Conservation (phyloP, 2,797 vertebrate species). For the Lepus townsendii region DNA sequence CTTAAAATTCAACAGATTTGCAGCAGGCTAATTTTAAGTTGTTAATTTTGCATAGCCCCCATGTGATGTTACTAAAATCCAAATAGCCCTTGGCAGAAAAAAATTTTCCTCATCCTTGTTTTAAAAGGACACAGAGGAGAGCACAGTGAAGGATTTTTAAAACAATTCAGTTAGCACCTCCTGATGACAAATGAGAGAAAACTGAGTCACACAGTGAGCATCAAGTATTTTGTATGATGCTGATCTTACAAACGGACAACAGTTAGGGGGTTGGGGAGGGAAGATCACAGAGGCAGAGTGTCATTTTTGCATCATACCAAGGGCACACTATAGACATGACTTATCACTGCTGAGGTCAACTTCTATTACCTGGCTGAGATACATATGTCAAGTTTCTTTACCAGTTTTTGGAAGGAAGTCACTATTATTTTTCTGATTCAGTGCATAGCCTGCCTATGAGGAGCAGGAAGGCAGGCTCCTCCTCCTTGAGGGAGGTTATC, state of each 20-base stretch:
- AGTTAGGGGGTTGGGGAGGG: not conserved
- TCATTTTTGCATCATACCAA: not conserved
- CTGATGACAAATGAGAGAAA: no score
- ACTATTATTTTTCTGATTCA: not conserved
- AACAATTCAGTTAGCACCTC: no score
- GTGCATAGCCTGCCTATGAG: not conserved
- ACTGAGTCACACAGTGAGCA: no score
- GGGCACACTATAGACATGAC: not conserved
- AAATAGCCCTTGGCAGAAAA: no score
- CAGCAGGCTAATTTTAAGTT: no score
- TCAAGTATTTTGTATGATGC: not conserved
- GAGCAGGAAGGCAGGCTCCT: not conserved
- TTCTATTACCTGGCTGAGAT: not conserved
- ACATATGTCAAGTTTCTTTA: not conserved
- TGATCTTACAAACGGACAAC: not conserved
- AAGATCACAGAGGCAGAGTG: conserved; percentile 12
- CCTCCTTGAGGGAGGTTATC: not conserved
- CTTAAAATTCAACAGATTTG: no score
- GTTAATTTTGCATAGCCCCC: no score
- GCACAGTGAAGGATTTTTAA: not conserved
- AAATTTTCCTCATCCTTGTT: no score
- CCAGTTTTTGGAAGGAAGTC: conserved; percentile 9
- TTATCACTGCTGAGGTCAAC: not conserved
- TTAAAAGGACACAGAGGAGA: not conserved
- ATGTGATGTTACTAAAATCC: no score